These are phyloP conservation scores for Amphiprion percula DNA, from an alignment of 2,113 vertebrate genomes.

Conservation along the genomic window DNA sequence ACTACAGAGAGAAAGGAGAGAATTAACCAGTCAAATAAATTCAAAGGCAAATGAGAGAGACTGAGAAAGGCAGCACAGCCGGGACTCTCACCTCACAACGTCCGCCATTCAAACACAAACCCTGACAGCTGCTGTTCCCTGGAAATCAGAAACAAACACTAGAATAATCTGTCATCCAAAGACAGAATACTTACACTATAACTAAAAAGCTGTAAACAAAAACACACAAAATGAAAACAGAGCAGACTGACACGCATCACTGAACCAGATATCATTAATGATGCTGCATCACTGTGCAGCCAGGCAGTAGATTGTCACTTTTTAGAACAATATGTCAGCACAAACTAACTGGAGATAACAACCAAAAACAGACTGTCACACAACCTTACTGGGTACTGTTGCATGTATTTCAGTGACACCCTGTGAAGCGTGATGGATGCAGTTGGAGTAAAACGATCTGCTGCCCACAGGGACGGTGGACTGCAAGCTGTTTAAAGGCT, in stretches of 20 bases:
- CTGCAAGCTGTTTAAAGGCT: constrained; percentile 23
- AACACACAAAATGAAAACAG: background rate
- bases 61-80: background rate
- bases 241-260: background rate
- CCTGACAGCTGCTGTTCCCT: constrained; percentile 97
- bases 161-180: constrained; percentile 36
- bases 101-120: constrained; percentile 94
- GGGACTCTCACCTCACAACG: constrained; percentile 89
- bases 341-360: background rate
- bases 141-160: constrained; percentile 55
- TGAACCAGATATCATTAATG: background rate
- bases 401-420: background rate
- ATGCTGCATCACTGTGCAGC: background rate
- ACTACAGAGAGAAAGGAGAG: background rate
- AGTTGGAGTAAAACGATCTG: constrained; percentile 30
- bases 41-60: constrained; percentile 9
- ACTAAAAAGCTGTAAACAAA: background rate
- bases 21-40: background rate
- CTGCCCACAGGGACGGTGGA: constrained; percentile 8
- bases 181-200: background rate
- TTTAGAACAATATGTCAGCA: background rate
- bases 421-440: constrained; percentile 22
- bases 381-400: background rate
- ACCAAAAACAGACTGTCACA: background rate
- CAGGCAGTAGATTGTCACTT: background rate